These are phyloP conservation scores for Nebria salina DNA, from an alignment of 2,888 invertebrate species.

Conservation along the genomic window DNA sequence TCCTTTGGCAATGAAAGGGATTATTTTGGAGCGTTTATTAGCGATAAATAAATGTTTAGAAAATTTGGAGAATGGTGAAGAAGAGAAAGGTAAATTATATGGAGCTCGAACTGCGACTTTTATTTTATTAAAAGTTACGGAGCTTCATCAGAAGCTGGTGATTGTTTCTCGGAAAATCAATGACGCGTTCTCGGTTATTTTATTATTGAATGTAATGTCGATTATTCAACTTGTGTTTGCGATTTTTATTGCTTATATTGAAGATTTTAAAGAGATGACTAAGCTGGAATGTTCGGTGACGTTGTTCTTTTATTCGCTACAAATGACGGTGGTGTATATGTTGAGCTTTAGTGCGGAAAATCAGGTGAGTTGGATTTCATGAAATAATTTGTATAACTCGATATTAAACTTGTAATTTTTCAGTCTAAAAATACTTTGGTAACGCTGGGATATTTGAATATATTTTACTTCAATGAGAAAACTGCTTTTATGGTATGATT, in stretches of 20 bases:
- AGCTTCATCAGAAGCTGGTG: constrained; percentile 14
- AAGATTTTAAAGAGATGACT: constrained; percentile 20
- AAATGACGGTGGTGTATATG: constrained; percentile 17
- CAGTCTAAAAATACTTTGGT: constrained; percentile 21
- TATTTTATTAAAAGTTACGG: background rate
- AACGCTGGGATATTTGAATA: constrained; percentile 5
- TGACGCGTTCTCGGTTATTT: constrained; percentile 10
- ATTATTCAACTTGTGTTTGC: constrained; percentile 23
- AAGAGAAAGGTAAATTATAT: background rate
- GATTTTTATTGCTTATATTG: constrained; percentile 15
- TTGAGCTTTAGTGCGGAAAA: constrained; percentile 8
- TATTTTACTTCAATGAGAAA: constrained; percentile 21
- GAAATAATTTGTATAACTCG: background rate
- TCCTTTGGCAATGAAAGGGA: background rate
- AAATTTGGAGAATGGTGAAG: background rate
- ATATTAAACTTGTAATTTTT: background rate
- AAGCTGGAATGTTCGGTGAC: background rate
- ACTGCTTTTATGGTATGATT: constrained; percentile 12
- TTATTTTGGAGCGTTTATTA: background rate
- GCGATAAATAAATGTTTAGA: background rate
- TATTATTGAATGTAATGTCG: constrained; percentile 12
- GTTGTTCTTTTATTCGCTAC: constrained; percentile 13
- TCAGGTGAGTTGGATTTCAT: constrained; percentile 1
- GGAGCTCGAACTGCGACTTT: background rate
- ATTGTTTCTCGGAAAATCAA: constrained; percentile 5